Conservation (phyloP, 2,797 vertebrate species). For the Pipistrellus kuhlii region DNA sequence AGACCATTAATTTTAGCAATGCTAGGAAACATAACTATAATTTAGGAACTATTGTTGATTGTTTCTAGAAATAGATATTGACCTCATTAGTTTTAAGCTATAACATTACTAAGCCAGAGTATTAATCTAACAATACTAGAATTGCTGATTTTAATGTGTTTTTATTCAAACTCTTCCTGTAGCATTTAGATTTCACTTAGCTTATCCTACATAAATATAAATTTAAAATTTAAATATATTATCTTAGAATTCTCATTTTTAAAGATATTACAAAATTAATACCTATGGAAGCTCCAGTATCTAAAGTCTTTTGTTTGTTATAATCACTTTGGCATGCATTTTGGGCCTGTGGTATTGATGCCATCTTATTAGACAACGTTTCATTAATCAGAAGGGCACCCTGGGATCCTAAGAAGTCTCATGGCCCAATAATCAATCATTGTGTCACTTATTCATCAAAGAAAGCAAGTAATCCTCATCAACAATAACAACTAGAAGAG, state of each 20-base stretch:
- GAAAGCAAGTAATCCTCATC: not conserved
- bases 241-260: slow-evolving; percentile 64
- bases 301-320: slow-evolving; percentile 37
- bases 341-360: not conserved
- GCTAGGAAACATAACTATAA: slow-evolving; percentile 76
- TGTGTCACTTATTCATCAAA: slow-evolving; percentile 1
- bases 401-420: not conserved
- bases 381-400: not conserved
- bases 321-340: not conserved
- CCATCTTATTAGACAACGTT: not conserved
- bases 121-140: slow-evolving; percentile 71
- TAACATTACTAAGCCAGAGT: slow-evolving; percentile 72
- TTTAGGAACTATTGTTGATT: slow-evolving; percentile 78
- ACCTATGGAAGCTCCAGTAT: not conserved
- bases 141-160: slow-evolving; percentile 72
- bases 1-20: slow-evolving; percentile 80
- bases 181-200: slow-evolving; percentile 60
- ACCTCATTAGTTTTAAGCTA: slow-evolving; percentile 81
- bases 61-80: slow-evolving; percentile 81
- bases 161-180: slow-evolving; percentile 52
- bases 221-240: slow-evolving; percentile 67
- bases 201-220: slow-evolving; percentile 65
- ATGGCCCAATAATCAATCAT: not conserved
- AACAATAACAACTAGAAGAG: not conserved
- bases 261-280: slow-evolving; percentile 49